Conservation (phyloP, 2,113 vertebrate species). For the Campylorhamphus procurvoides region DNA sequence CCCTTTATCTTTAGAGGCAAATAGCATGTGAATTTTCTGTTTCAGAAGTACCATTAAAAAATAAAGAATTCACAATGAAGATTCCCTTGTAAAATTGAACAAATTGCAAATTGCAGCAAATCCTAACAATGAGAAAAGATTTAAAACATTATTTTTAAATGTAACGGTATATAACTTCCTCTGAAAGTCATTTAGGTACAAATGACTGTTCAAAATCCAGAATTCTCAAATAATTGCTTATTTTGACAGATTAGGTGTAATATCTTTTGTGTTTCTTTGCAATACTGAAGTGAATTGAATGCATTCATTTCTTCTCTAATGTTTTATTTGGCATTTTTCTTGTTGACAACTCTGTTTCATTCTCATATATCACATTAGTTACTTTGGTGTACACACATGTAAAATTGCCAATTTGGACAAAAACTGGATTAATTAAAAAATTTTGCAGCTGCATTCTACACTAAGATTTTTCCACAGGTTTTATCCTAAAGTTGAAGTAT, state of each 20-base stretch:
- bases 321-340: conserved; percentile 2
- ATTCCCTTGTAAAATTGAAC: background rate
- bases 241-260: background rate
- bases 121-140: background rate
- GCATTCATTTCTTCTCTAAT: background rate
- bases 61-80: background rate
- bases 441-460: background rate
- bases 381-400: background rate
- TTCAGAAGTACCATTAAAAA: background rate
- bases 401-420: background rate
- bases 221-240: background rate
- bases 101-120: background rate
- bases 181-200: background rate
- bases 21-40: background rate
- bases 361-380: background rate
- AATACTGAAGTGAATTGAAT: background rate
- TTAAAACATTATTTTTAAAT: background rate
- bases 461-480: background rate
- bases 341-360: background rate
- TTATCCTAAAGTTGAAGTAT: background rate
- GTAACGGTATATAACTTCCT: background rate
- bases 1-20: background rate
- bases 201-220: background rate
- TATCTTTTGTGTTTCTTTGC: background rate
- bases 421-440: background rate